These are phyloP conservation scores for Limnephilus auricula DNA, from an alignment of 2,888 invertebrate species.

Conservation along the genomic window DNA sequence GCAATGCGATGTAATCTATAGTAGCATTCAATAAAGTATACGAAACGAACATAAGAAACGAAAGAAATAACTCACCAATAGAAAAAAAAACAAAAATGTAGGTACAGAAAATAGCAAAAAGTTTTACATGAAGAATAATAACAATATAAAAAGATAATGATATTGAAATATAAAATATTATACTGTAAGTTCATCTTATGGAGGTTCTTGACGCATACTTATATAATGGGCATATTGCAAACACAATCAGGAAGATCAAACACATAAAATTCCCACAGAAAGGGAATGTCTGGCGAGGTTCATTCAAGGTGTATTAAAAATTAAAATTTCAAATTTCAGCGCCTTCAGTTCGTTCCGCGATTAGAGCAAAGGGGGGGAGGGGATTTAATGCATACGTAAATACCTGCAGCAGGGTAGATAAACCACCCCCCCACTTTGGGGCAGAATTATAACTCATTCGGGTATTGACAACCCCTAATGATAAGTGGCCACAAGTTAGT, in stretches of 20 bases:
- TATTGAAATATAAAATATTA: no score
- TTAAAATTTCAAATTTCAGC: conserved; percentile 57
- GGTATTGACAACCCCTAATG: conserved; percentile 25
- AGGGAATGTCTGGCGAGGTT: neutral
- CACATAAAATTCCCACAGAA: conserved; percentile 3
- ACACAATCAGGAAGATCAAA: neutral
- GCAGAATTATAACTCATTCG: neutral
- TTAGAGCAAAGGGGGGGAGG: conserved; percentile 25
- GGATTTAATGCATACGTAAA: conserved; percentile 64
- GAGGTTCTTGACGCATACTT: neutral
- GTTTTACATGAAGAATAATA: no score
- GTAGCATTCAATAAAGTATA: no score
- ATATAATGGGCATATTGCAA: neutral
- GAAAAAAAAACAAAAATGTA: no score
- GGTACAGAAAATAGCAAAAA: no score
- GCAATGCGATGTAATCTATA: no score
- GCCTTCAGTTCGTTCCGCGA: conserved; percentile 17
- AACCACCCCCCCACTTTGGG: conserved; percentile 11
- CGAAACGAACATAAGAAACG: no score
- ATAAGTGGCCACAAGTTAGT: neutral
- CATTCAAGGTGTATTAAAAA: conserved; percentile 54
- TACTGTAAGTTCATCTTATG: no score
- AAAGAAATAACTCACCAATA: no score
- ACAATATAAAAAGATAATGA: no score
- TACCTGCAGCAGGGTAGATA: conserved; percentile 59